phyloP scores from a whole-genome alignment of 2,888 invertebrate genomes.

The Encarsia formosa region DNA sequence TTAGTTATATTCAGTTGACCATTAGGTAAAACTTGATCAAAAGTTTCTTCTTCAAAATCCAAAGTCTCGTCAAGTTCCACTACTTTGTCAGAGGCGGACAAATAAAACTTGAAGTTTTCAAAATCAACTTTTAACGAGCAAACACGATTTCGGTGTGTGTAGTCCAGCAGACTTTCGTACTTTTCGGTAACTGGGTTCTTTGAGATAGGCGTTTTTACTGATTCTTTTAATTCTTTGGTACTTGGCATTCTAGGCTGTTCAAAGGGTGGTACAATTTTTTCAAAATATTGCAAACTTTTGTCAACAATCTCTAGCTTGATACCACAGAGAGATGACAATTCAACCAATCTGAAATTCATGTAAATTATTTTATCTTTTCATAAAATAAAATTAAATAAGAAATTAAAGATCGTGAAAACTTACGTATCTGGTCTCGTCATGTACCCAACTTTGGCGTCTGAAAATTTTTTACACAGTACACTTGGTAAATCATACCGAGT shows the following conservation, averaged over 20 bases:
- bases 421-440: constrained; percentile 41
- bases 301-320: constrained; percentile 37
- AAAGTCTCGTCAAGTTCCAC: not conserved
- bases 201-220: constrained; percentile 13
- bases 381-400: not conserved
- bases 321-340: constrained; percentile 35
- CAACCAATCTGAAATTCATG: constrained; percentile 35
- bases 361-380: not conserved
- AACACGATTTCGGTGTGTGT: constrained; percentile 34
- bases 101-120: constrained; percentile 13
- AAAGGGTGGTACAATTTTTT: constrained; percentile 40
- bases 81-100: constrained; percentile 6
- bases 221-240: constrained; percentile 31
- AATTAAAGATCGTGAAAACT: constrained; percentile 16
- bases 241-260: constrained; percentile 31
- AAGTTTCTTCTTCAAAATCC: constrained; percentile 34
- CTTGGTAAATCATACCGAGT: constrained; percentile 35
- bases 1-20: constrained; percentile 37
- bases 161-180: constrained; percentile 35
- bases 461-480: constrained; percentile 38
- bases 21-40: constrained; percentile 33
- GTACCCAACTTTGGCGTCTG: constrained; percentile 39
- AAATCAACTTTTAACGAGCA: constrained; percentile 34
- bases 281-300: constrained; percentile 40
- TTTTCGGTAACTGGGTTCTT: not conserved